phyloP scores from a whole-genome alignment of 2,888 invertebrate species.

The Oligia fasciuncula region DNA sequence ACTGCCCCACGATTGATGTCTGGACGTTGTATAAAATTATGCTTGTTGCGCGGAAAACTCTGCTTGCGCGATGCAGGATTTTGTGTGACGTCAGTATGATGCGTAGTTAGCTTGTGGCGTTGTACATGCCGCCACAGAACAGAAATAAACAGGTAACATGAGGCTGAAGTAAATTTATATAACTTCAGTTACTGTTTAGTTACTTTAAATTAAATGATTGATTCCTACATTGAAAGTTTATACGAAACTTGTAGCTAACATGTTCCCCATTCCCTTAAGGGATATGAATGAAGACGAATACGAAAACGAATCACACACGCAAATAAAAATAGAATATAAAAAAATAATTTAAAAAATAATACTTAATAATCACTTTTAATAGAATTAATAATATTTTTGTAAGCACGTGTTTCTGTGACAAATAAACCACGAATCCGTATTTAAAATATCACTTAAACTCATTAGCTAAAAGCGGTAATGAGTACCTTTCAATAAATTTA shows the following conservation, averaged over 20 bases:
- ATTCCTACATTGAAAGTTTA: conserved; percentile 3
- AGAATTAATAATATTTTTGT: too few species aligned
- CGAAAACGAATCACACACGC: conserved; percentile 39
- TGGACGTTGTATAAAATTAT: too few species aligned
- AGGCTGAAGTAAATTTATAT: neutral
- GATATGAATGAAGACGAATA: conserved; percentile 45
- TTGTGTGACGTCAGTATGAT: too few species aligned
- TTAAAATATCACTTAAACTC: conserved; percentile 60
- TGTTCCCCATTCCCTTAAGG: neutral
- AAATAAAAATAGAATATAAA: too few species aligned
- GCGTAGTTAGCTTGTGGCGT: too few species aligned
- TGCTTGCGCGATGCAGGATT: too few species aligned
- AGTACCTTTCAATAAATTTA: conserved; percentile 71
- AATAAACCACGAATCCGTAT: conserved; percentile 28
- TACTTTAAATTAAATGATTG: neutral
- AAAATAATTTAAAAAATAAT: too few species aligned
- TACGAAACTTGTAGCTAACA: conserved; percentile 9
- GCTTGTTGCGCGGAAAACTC: too few species aligned
- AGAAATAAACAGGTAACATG: neutral
- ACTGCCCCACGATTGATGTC: too few species aligned
- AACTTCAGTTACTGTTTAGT: neutral
- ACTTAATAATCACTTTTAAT: too few species aligned
- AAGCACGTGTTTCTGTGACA: too few species aligned
- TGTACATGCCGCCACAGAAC: too few species aligned
- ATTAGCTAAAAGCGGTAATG: conserved; percentile 65